Evolutionary conservation across 2,888 invertebrate genomes (phyloP).

Genomic region (Pseudococcus longispinus): DNA sequence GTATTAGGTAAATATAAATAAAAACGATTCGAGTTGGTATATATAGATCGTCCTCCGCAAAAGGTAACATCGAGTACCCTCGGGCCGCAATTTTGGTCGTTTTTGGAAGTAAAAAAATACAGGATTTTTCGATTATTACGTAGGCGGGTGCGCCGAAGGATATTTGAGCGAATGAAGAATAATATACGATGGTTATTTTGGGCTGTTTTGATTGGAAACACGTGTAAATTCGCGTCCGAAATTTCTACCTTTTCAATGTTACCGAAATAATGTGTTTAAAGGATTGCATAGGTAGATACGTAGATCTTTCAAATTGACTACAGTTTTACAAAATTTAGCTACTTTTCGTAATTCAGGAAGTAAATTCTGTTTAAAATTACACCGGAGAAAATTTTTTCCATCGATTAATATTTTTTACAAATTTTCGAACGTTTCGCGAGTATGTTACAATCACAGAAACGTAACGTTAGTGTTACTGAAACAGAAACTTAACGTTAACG

Average conservation of each 20-base stretch:
- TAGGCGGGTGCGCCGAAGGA: not conserved
- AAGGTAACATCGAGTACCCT: not conserved
- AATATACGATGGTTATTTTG: not conserved
- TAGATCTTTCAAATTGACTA: no score
- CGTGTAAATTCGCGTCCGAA: not conserved
- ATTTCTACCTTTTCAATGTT: no score
- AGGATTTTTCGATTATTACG: not conserved
- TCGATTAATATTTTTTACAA: no score
- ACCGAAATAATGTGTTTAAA: no score
- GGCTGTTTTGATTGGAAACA: not conserved
- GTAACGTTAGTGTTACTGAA: no score
- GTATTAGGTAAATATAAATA: slow-evolving; percentile 52
- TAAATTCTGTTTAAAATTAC: no score
- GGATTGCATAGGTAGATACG: no score
- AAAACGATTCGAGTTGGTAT: not conserved
- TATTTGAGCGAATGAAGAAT: not conserved
- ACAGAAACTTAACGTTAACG: no score
- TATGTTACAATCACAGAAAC: not conserved
- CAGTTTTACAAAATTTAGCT: no score
- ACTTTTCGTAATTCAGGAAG: no score
- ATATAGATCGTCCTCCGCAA: not conserved
- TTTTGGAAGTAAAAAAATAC: not conserved
- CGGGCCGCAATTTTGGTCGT: not conserved
- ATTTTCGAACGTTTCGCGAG: no score
- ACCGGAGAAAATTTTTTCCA: no score